Percentiles rank a stretch among this genome's conserved stretches.
Conservation (phyloP, 2,113 vertebrate species). For the Tinamus guttatus region DNA sequence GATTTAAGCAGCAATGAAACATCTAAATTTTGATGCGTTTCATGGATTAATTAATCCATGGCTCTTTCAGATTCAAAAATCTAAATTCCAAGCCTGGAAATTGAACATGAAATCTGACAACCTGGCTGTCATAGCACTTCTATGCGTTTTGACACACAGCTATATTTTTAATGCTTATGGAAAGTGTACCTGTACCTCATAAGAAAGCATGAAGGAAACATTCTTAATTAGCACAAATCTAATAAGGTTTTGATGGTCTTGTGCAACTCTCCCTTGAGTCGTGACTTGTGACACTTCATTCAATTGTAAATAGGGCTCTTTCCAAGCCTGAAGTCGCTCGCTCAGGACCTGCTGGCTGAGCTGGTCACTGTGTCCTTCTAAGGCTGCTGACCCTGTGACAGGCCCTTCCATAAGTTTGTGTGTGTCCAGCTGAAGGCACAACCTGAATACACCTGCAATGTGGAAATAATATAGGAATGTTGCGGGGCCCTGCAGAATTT, state of each 20-base stretch:
- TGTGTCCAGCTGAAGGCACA: background rate
- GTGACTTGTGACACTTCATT: background rate
- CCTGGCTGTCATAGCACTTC: background rate
- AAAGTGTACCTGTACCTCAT: background rate
- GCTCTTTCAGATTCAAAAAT: background rate
- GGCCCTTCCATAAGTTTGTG: background rate
- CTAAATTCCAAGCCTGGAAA: background rate
- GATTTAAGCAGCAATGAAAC: background rate
- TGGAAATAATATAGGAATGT: background rate
- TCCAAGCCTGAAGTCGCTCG: background rate
- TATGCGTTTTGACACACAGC: background rate
- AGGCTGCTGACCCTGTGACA: accelerated
- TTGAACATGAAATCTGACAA: background rate
- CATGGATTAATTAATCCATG: background rate
- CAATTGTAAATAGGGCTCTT: background rate
- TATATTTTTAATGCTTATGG: background rate
- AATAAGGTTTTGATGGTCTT: background rate
- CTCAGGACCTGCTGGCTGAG: background rate
- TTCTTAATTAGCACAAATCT: background rate
- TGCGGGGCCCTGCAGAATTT: background rate
- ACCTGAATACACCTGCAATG: background rate
- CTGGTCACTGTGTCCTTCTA: accelerated
- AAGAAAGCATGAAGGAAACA: background rate
- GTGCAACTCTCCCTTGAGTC: background rate
- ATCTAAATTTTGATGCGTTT: background rate